A percentile compares a stretch with the other conserved stretches of the same genome.
Conservation (phyloP, 1,140 invertebrate species). For the Prorops nasuta region DNA sequence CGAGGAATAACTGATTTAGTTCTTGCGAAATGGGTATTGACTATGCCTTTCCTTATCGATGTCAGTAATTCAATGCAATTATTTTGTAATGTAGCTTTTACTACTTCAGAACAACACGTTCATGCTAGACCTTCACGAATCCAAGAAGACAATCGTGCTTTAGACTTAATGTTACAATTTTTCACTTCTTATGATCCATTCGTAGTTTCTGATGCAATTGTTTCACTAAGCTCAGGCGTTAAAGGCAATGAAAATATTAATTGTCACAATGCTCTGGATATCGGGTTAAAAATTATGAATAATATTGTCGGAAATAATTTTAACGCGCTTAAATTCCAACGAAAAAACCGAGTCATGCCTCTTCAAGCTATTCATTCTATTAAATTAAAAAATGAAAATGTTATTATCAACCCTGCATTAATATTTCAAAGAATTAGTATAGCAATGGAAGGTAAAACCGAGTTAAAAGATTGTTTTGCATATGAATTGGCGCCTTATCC, state of each 20-base stretch:
- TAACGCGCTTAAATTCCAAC: conserved; percentile 42
- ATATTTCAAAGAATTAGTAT: conserved; percentile 29
- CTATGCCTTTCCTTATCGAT: conserved; percentile 7
- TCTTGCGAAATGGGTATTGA: background rate
- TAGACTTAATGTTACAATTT: conserved; percentile 38
- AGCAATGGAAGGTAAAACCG: conserved; percentile 36
- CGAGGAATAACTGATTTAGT: background rate
- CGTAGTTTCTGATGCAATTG: conserved; percentile 28
- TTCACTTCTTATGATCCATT: conserved; percentile 41
- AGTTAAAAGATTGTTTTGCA: conserved; percentile 40
- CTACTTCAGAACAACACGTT: conserved; percentile 46
- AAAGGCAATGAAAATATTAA: conserved; percentile 45
- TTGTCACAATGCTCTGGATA: conserved; percentile 43
- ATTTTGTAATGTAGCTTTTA: conserved; percentile 34
- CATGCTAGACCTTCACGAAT: conserved; percentile 43
- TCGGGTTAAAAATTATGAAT: conserved; percentile 33
- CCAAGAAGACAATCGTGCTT: conserved; percentile 39
- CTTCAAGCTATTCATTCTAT: conserved; percentile 35
- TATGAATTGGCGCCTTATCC: conserved; percentile 48
- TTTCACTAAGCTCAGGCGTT: conserved; percentile 44
- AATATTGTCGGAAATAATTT: conserved; percentile 20
- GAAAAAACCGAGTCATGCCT: conserved; percentile 36
- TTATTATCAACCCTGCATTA: conserved; percentile 33
- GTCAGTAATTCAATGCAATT: conserved; percentile 35
- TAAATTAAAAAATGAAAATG: conserved; percentile 37